Base-by-base conservation (phyloP, 2,113 vertebrate genomes). In the Stegastes partitus region DNA sequence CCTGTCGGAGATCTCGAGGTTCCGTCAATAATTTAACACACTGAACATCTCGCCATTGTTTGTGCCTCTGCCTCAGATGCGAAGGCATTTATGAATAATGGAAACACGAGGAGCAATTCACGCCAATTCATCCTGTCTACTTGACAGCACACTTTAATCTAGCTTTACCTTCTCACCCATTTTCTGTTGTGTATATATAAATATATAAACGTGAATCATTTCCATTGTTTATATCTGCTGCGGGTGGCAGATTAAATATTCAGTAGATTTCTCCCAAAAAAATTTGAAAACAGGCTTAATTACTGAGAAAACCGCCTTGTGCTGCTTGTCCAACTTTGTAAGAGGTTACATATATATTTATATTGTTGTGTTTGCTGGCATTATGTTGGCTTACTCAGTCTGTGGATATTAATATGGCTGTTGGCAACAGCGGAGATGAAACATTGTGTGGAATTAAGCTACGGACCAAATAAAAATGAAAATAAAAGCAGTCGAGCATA, bases 41-140 rank as follows among this genome's bases (percentile, higher is more conserved):
- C 49, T 18, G 53, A 81, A 72, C 28, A 64, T 82, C 54, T 88
- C 34, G 1, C 21, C 21, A n/a, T 70, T 79, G 76, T 87, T 81
- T 89, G 57, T 61, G 78, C 59, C 28, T 75, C 28, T 68, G 8
- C 50, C 65, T 73, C 77, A 68, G 61, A 75, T 0, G 8, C 63
- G 72, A 77, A 84, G 61, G 54, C 16, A 70, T 63, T 73, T 47
- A 85, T 85, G 78, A 86, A 89, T 87, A 84, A 90, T 84, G 74
- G 44, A 88, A 70, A 81, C 23, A 44, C 18, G n/a, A 21, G 42
- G 55, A 81, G 49, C 63, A 63, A 68, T 67, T 66, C 15, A 5
- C 63, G 47, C 53, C 70, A 70, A 63, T 88, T 79, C 80, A 71
- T 49, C 54, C 75, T 0, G 8, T 68, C 31, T 55, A 44, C 45